phyloP scores from a whole-genome alignment of 2,797 vertebrate genomes.

The Notoglanidium macrostoma region DNA sequence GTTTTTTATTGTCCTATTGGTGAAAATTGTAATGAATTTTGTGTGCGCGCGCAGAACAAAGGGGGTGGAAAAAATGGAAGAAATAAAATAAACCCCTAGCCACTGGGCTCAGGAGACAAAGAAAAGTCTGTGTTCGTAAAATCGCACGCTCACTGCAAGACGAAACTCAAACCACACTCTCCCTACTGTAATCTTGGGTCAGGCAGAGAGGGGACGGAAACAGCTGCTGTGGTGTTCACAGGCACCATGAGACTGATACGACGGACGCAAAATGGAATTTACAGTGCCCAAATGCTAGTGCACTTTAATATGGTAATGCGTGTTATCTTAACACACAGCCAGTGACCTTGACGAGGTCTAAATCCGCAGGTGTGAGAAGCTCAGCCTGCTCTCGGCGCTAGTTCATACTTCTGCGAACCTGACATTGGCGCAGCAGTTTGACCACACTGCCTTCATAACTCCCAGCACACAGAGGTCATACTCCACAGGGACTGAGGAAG shows the following conservation, averaged over 20 bases:
- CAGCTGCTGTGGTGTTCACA: slow-evolving; percentile 71
- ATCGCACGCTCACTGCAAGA: slow-evolving; percentile 23
- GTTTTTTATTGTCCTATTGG: neutral
- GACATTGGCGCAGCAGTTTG: slow-evolving; percentile 5
- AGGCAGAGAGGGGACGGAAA: slow-evolving; percentile 65
- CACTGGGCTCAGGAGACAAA: slow-evolving; percentile 57
- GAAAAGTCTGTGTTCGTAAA: slow-evolving; percentile 45
- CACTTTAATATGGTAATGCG: slow-evolving; percentile 44
- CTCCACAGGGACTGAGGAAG: neutral
- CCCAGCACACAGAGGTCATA: slow-evolving; percentile 15
- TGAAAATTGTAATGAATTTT: neutral
- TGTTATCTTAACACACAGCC: slow-evolving; percentile 64
- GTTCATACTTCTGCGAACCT: slow-evolving; percentile 35
- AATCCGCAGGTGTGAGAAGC: slow-evolving; percentile 36
- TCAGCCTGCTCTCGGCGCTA: slow-evolving; percentile 37
- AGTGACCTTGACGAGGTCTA: slow-evolving; percentile 68
- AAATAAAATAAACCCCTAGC: neutral
- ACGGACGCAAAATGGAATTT: slow-evolving; percentile 72
- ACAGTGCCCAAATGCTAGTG: slow-evolving; percentile 54
- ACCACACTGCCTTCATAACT: slow-evolving; percentile 24
- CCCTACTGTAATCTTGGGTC: slow-evolving; percentile 51
- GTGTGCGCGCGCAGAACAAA: no score
- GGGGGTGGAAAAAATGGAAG: neutral
- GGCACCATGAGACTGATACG: slow-evolving; percentile 64
- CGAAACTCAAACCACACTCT: slow-evolving; percentile 46